These are phyloP conservation scores for Brachionus manjavacas DNA, from an alignment of 1,140 invertebrate genomes.

Conservation along the genomic window DNA sequence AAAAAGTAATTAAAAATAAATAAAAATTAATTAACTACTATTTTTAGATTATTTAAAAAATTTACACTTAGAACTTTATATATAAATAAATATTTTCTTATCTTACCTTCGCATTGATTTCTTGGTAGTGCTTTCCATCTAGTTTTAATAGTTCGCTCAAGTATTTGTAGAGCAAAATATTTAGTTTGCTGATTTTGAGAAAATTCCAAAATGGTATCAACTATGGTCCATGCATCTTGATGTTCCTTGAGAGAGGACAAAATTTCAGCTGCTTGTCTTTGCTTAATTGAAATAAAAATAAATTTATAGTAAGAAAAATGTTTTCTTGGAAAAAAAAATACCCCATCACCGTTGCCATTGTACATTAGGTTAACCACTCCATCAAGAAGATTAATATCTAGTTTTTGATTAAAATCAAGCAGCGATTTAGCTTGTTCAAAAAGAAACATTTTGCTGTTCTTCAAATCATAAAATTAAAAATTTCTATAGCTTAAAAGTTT, in stretches of 20 bases:
- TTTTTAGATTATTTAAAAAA: too few species aligned
- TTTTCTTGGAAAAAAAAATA: not conserved
- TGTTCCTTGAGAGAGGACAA: conserved; percentile 74
- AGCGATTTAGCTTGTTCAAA: conserved; percentile 31
- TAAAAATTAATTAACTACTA: not conserved
- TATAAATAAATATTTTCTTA: not conserved
- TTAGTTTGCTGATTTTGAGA: conserved; percentile 94
- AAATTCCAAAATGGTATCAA: conserved; percentile 96
- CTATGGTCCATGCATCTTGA: conserved; percentile 96
- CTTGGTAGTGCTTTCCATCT: conserved; percentile 96
- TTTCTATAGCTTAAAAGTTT: not conserved
- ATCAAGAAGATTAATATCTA: conserved; percentile 37
- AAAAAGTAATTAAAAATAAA: not conserved
- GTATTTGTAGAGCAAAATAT: conserved; percentile 97
- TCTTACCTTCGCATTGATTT: conserved; percentile 78
- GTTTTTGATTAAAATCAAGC: conserved; percentile 35
- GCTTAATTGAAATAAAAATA: not conserved
- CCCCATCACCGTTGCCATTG: not conserved
- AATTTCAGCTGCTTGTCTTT: conserved; percentile 36
- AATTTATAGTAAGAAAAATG: too few species aligned
- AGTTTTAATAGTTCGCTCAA: conserved; percentile 98
- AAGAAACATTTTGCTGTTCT: conserved; percentile 9
- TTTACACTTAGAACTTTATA: too few species aligned
- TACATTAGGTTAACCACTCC: conserved; percentile 37
- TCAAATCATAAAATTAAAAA: not conserved